phyloP scores from a whole-genome alignment of 2,888 invertebrate genomes.

The Heliothis peltigera region DNA sequence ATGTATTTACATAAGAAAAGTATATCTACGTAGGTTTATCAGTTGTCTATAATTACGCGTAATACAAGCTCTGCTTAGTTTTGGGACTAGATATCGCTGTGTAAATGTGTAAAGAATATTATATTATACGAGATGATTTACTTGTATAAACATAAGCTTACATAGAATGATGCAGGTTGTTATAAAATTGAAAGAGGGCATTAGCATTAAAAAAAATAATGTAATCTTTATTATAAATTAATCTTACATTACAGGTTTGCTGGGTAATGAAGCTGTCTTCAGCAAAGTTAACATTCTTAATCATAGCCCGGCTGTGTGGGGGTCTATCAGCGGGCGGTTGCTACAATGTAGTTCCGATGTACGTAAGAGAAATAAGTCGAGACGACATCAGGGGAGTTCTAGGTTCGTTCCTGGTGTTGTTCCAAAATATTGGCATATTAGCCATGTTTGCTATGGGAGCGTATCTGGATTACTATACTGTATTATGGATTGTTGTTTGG shows the following conservation, averaged over 20 bases:
- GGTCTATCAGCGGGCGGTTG: slow-evolving; percentile 77
- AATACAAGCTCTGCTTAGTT: no score
- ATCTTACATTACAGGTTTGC: slow-evolving; percentile 68
- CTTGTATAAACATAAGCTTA: no score
- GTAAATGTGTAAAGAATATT: no score
- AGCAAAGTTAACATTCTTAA: slow-evolving; percentile 64
- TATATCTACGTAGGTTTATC: no score
- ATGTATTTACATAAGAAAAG: no score
- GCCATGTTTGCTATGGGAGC: slow-evolving; percentile 77
- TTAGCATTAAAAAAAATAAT: no score
- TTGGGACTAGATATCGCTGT: no score
- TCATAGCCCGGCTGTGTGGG: slow-evolving; percentile 71
- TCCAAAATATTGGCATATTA: slow-evolving; percentile 74
- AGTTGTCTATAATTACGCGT: no score
- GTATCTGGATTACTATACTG: slow-evolving; percentile 72
- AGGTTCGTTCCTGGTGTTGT: slow-evolving; percentile 72
- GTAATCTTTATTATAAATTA: not conserved
- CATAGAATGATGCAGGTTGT: no score
- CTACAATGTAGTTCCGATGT: slow-evolving; percentile 76
- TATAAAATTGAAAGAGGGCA: no score
- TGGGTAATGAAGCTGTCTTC: slow-evolving; percentile 75
- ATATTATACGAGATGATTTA: no score
- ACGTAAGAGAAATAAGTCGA: slow-evolving; percentile 79
- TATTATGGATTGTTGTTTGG: slow-evolving; percentile 70
- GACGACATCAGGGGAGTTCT: slow-evolving; percentile 76